Evolutionary conservation across 2,113 vertebrate genomes (phyloP).

Genomic region (Malurus alboscapulatus): DNA sequence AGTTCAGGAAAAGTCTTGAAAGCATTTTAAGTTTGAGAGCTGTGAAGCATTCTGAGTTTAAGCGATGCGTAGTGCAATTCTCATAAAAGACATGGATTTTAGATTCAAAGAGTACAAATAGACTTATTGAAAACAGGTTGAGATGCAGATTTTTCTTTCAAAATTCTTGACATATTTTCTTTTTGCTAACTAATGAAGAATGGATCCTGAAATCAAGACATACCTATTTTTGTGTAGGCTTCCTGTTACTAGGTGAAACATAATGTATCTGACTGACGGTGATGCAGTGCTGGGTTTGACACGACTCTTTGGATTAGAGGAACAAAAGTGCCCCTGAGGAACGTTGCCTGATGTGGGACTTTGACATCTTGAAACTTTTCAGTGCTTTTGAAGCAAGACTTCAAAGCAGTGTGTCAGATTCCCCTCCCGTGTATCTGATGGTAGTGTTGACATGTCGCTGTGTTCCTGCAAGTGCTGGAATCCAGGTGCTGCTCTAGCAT

Average conservation of each 20-base stretch:
- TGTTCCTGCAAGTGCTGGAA: not conserved
- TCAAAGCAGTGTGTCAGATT: not conserved
- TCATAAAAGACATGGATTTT: not conserved
- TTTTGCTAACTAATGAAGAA: not conserved
- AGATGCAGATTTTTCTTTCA: not conserved
- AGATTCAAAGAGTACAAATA: not conserved
- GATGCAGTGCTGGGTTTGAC: not conserved
- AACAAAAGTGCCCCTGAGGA: not conserved
- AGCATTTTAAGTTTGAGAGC: not conserved
- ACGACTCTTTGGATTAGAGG: not conserved
- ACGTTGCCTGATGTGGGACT: not conserved
- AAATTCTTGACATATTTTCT: not conserved
- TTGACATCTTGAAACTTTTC: conserved; percentile 17
- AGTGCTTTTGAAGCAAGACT: conserved; percentile 37
- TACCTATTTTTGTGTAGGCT: not conserved
- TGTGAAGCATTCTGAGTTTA: not conserved
- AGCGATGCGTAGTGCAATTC: not conserved
- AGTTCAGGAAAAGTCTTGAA: not conserved
- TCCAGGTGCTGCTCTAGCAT: not conserved
- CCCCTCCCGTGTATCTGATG: not conserved
- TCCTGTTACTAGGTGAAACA: not conserved
- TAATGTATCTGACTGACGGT: not conserved
- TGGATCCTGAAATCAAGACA: not conserved
- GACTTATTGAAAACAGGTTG: not conserved
- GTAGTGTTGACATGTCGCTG: not conserved